Percentiles rank a stretch among this genome's conserved stretches.
These are phyloP conservation scores for Trichopria drosophilae DNA, from an alignment of 2,888 invertebrate genomes.

Conservation along the genomic window DNA sequence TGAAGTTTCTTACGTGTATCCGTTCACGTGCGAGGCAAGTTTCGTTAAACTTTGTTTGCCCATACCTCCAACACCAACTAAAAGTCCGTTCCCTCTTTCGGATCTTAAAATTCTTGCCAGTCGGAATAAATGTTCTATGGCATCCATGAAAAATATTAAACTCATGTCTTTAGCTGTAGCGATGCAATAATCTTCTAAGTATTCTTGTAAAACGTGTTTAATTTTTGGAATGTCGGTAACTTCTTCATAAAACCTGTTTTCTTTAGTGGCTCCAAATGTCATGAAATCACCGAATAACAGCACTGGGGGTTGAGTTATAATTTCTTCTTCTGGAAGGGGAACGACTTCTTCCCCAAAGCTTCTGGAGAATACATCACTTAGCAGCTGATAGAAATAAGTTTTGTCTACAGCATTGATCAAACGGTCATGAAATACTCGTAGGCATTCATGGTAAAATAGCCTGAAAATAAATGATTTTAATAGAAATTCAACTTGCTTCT, in stretches of 20 bases:
- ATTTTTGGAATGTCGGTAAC: constrained; percentile 74
- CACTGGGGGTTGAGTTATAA: constrained; percentile 67
- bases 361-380: constrained; percentile 69
- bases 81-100: constrained; percentile 84
- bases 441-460: constrained; percentile 88
- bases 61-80: constrained; percentile 88
- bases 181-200: constrained; percentile 82
- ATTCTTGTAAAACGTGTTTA: constrained; percentile 71
- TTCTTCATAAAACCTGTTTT: constrained; percentile 81
- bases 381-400: constrained; percentile 74
- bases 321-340: constrained; percentile 61
- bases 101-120: constrained; percentile 81
- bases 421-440: constrained; percentile 89
- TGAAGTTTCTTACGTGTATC: constrained; percentile 73
- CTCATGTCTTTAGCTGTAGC: constrained; percentile 78
- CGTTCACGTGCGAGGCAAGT: constrained; percentile 81
- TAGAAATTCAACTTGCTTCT: not conserved
- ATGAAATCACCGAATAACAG: constrained; percentile 86
- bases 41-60: constrained; percentile 87
- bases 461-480: constrained; percentile 57
- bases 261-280: constrained; percentile 71
- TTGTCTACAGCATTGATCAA: constrained; percentile 82
- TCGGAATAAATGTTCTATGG: constrained; percentile 84
- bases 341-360: constrained; percentile 67
- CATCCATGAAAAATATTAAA: constrained; percentile 86